Base-by-base conservation (phyloP, 2,888 invertebrate species). In the Troides aeacus region DNA sequence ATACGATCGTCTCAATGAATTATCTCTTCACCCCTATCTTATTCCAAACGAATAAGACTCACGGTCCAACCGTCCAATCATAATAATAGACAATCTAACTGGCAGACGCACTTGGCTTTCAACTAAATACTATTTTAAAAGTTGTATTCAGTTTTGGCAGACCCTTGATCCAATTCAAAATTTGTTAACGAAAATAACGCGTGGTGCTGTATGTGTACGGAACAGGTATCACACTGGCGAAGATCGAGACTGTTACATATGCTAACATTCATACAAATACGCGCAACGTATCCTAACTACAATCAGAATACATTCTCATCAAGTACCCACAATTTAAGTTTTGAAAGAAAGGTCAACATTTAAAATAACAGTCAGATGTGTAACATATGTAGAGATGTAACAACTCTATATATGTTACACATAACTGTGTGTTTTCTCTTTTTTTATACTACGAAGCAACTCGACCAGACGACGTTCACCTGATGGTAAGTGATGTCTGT, bases 131-230 rank as follows among this genome's bases (percentile, higher is more conserved):
- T 86, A 86, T 86, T 88, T 85, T 88, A 87, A 85, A 81, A 79
- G 80, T 79, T 82, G 76, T 79, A 81, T 80, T 75, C 78, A 75
- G 78, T 78, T 85, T 82, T 77, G 79, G 79, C 80, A 77, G 79
- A 86, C 88, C 90, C 90, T 90, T 90, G 91, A 90, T 85, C 91
- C 84, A 83, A 83, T 84, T 88, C 78, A 78, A 79, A 30, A 79
- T 77, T 77, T 74, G 79, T 77, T 73, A 79, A 77, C 80, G 73
- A 79, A 78, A 77, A 77, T 79, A 79, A 78, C 76, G 76, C 78
- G 71, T 74, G 70, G 72, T 69, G 79, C n/a, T 53, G 18, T 77
- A 77, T 78, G 74, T 74, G 72, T 69, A 72, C 72, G 50, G 53
- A 57, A 65, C 69, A 71, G 62, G 53, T 63, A 64, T 63, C 66